Conservation (phyloP, 2,113 vertebrate species). For the Atherinomorus stipes region DNA sequence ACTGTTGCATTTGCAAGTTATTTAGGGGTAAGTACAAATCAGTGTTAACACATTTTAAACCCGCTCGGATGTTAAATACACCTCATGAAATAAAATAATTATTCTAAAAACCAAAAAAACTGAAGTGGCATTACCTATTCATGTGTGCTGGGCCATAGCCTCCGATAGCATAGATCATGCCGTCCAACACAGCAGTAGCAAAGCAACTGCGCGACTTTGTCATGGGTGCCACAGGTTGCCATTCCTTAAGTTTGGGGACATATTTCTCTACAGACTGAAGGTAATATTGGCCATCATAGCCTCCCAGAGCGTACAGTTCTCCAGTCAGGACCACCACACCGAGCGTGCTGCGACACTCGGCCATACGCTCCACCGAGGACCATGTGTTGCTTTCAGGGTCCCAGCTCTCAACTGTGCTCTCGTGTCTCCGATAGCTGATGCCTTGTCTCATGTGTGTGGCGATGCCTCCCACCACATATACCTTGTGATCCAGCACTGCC, state of each 20-base stretch:
- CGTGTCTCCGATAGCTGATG: constrained; percentile 92
- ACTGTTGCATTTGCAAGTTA: background rate
- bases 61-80: background rate
- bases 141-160: constrained; percentile 97
- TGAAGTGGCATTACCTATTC: constrained; percentile 91
- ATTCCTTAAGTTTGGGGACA: constrained; percentile 92
- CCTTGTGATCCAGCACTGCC: constrained; percentile 94
- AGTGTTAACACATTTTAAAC: background rate
- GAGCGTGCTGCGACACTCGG: constrained; percentile 92
- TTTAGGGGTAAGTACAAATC: background rate
- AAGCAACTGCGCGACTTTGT: constrained; percentile 96
- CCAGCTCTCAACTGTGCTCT: constrained; percentile 97
- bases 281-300: constrained; percentile 96
- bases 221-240: constrained; percentile 97
- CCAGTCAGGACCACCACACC: constrained; percentile 93
- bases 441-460: constrained; percentile 94
- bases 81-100: background rate
- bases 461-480: constrained; percentile 96
- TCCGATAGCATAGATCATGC: constrained; percentile 97
- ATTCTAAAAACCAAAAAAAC: background rate
- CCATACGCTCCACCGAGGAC: constrained; percentile 92
- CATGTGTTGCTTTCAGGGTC: constrained; percentile 97
- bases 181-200: constrained; percentile 92
- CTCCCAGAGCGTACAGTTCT: constrained; percentile 95
- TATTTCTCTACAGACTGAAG: constrained; percentile 96